These are phyloP conservation scores for Conops quadrifasciatus DNA, from an alignment of 2,888 invertebrate species.

Conservation along the genomic window DNA sequence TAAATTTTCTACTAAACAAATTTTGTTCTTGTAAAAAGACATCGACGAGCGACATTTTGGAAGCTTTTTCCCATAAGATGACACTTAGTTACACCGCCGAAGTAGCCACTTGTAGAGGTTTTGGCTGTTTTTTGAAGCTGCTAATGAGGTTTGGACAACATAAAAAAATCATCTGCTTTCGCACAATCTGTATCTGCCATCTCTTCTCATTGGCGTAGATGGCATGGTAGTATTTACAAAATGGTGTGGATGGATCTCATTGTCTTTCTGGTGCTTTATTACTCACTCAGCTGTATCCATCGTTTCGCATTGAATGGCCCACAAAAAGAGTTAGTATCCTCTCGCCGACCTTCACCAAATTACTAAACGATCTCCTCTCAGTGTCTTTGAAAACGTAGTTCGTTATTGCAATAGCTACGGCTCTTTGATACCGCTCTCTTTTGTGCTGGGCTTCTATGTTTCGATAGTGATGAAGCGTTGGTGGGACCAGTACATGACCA, in stretches of 20 bases:
- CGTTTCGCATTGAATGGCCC: conserved; percentile 42
- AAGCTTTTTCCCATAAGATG: conserved; percentile 42
- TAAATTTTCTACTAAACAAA: no score
- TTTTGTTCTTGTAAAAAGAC: no score
- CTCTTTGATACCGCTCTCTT: conserved; percentile 86
- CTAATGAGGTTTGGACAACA: conserved; percentile 48
- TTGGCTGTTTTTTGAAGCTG: conserved; percentile 56
- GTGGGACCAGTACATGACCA: conserved; percentile 84
- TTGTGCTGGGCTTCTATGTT: conserved; percentile 93
- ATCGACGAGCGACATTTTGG: no score
- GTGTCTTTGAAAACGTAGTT: conserved; percentile 80
- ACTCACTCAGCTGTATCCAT: conserved; percentile 61
- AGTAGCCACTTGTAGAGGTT: conserved; percentile 51
- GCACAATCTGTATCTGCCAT: no score
- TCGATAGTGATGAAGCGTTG: conserved; percentile 89
- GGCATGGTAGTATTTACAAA: conserved; percentile 94
- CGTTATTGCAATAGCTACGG: conserved; percentile 83
- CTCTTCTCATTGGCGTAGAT: conserved; percentile 68
- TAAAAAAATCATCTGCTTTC: no score
- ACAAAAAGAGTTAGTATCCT: conserved; percentile 44
- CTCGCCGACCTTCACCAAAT: neutral
- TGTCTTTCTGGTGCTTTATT: conserved; percentile 78
- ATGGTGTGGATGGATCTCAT: conserved; percentile 87
- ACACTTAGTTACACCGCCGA: conserved; percentile 57
- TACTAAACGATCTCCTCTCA: neutral